These are phyloP conservation scores for Eira barbara DNA, from an alignment of 2,113 vertebrate genomes.

Conservation along the genomic window DNA sequence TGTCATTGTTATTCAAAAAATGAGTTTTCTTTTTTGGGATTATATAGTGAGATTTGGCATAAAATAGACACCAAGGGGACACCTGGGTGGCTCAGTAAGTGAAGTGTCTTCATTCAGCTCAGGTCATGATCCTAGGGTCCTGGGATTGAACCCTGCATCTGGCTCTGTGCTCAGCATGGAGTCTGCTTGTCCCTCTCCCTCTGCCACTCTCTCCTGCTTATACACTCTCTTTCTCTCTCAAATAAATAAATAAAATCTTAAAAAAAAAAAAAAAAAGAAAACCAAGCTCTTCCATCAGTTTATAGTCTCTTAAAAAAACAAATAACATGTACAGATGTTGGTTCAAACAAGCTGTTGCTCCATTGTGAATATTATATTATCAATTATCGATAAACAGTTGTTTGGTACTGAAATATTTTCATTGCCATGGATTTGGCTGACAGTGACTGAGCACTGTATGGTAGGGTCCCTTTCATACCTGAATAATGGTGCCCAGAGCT, in stretches of 20 bases:
- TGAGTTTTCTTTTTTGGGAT: neutral
- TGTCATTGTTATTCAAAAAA: neutral
- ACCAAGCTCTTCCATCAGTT: neutral
- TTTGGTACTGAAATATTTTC: slow-evolving; percentile 9
- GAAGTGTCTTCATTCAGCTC: neutral
- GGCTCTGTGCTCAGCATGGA: neutral
- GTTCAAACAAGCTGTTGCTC: neutral
- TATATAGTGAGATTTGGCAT: neutral
- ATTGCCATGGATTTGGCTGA: slow-evolving; percentile 1
- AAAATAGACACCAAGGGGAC: neutral
- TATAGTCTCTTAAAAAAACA: neutral
- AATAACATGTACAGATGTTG: neutral
- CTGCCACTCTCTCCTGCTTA: neutral
- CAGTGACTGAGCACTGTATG: neutral
- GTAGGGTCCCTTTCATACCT: neutral
- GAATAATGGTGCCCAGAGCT: neutral
- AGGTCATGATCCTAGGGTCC: neutral
- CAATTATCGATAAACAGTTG: neutral
- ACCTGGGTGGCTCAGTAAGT: neutral
- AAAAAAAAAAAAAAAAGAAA: neutral
- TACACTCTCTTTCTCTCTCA: neutral
- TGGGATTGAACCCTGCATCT: neutral
- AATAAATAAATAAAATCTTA: neutral
- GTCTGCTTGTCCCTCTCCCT: neutral
- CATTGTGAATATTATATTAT: neutral